Evolutionary conservation across 2,113 vertebrate genomes (phyloP), one percentile per base, ranked within the genome.

Genomic region (Cyprinodon variegatus): DNA sequence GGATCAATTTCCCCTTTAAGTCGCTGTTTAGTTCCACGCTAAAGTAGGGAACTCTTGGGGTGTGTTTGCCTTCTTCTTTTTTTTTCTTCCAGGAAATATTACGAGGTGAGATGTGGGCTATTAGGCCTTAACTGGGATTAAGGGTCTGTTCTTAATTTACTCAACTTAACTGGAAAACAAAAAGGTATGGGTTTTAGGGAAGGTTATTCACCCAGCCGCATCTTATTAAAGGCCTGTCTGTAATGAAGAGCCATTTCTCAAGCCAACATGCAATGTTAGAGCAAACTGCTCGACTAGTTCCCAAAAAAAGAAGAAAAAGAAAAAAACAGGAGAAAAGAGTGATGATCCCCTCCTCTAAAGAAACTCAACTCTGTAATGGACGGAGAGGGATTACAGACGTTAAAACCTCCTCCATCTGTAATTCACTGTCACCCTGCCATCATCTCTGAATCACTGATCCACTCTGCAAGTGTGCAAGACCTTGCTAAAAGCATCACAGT

Each of bases 371-470:
- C 84, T 84, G 90, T 93, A 92, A 92, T 90, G 86, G 91, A 92
- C 72, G 79, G 81, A 91, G 83, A 84, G 87, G 87, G 90, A 93
- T 92, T 91, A 93, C 78, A 89, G 91, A 83, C 79, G 88, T 89
- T 93, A 92, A 93, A 91, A 88, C 88, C 88, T 90, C 85, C 89
- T 90, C 90, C 89, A 90, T 92, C 91, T 91, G 89, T 91, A 91
- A 91, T 92, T 92, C 91, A 93, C 88, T 86, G 89, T 92, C 90
- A 91, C 90, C 89, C 90, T 88, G 87, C 92, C 86, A 90, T 92
- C 92, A 92, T 92, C 91, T 90, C 85, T 90, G 92, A 91, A 93
- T 92, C 90, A 88, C 90, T 90, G 91, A 92, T 93, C 89, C 89
- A 92, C 91, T 93, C 90, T 89, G 88, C 89, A 91, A 93, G 87